Percentiles rank a stretch among this genome's conserved stretches.
Conservation (phyloP, 2,113 vertebrate species). For the Redunca redunca region DNA sequence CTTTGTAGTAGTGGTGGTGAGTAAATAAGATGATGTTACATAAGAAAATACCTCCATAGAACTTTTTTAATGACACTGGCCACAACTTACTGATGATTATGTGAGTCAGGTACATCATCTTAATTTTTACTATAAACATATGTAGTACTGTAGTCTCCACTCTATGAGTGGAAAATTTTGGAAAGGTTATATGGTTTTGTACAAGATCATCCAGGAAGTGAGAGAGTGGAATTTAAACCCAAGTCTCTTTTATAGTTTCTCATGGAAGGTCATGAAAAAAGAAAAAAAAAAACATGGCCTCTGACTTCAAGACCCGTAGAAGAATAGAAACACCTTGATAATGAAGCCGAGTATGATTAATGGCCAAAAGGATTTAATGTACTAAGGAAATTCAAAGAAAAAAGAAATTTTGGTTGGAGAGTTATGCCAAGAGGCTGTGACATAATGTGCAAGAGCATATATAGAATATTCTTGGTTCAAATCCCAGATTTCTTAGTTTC, state of each 20-base stretch:
- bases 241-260: neutral
- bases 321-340: neutral
- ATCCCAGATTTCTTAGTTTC: neutral
- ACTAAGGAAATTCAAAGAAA: conserved; percentile 28
- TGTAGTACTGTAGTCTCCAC: neutral
- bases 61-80: neutral
- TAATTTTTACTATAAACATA: neutral
- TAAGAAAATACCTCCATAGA: neutral
- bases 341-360: neutral
- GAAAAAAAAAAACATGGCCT: neutral
- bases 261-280: neutral
- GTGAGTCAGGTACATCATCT: neutral
- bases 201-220: neutral
- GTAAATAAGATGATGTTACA: conserved; percentile 1
- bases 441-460: neutral
- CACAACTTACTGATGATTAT: neutral
- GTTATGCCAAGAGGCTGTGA: neutral
- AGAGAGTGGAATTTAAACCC: neutral
- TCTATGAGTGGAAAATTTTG: neutral
- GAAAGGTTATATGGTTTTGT: neutral
- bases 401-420: neutral
- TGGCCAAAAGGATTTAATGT: neutral
- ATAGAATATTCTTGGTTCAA: neutral
- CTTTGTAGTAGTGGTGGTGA: neutral
- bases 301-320: neutral